phyloP scores from a whole-genome alignment of 2,888 invertebrate genomes.

The Drosophila greeni region DNA sequence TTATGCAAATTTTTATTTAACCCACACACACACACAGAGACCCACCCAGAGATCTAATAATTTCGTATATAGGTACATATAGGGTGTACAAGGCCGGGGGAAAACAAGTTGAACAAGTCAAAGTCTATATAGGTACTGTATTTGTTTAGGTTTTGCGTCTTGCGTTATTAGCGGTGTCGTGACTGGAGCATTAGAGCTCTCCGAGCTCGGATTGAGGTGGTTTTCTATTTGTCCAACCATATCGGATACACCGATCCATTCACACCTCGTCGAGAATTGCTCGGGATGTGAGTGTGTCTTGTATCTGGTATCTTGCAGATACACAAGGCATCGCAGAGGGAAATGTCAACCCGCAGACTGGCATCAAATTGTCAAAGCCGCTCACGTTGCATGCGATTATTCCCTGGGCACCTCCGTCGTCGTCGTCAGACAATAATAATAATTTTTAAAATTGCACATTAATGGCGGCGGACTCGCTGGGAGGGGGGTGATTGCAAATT shows the following conservation, averaged over 20 bases:
- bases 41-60: constrained; percentile 29
- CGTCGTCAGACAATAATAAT: constrained; percentile 47
- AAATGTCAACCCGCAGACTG: constrained; percentile 58
- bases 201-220: constrained; percentile 54
- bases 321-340: constrained; percentile 18
- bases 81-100: constrained; percentile 1
- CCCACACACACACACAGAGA: constrained; percentile 35
- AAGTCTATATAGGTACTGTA: constrained; percentile 19
- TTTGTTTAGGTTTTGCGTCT: constrained; percentile 36
- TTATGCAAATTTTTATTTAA: constrained; percentile 56
- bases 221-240: constrained; percentile 57
- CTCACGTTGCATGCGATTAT: constrained; percentile 61
- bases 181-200: constrained; percentile 32
- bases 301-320: constrained; percentile 33
- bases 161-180: constrained; percentile 38
- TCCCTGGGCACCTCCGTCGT: constrained; percentile 19
- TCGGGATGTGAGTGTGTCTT: constrained; percentile 19
- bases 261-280: constrained; percentile 63
- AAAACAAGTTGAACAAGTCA: constrained; percentile 31
- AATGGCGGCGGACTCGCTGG: constrained; percentile 21
- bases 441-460: constrained; percentile 52
- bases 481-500: constrained; percentile 2
- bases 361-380: constrained; percentile 57
- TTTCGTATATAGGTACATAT: neutral
- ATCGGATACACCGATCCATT: constrained; percentile 60